phyloP scores from a whole-genome alignment of 2,888 invertebrate species.

The Eupithecia exiguata region DNA sequence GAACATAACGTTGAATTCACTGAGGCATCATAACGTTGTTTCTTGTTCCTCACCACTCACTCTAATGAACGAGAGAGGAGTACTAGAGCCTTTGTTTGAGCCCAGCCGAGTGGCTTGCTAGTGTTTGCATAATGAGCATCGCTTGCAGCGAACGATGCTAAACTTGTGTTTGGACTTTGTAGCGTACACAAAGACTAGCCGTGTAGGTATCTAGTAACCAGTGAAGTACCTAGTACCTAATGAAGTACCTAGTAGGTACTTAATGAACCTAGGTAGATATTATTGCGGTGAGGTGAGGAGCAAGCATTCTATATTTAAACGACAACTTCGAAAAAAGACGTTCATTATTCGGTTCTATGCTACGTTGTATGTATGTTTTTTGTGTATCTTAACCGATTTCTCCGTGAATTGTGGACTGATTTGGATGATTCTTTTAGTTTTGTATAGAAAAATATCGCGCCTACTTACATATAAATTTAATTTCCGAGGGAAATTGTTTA shows the following conservation, averaged over 20 bases:
- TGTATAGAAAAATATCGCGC: no score
- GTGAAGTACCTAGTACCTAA: not conserved
- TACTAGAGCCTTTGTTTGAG: slow-evolving; percentile 37
- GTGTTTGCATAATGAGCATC: slow-evolving; percentile 34
- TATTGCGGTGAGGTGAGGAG: not conserved
- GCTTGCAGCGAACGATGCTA: slow-evolving; percentile 5
- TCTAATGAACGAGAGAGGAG: slow-evolving; percentile 63
- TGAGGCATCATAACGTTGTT: not conserved
- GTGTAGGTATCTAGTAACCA: not conserved
- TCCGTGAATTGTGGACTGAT: not conserved
- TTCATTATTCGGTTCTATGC: no score
- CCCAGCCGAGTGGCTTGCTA: slow-evolving; percentile 15
- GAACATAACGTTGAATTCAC: not conserved
- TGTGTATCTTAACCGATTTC: not conserved
- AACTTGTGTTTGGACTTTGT: slow-evolving; percentile 18
- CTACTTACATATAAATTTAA: no score
- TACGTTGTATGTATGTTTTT: no score
- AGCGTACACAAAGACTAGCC: slow-evolving; percentile 2
- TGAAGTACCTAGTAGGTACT: no score
- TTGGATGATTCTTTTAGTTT: not conserved
- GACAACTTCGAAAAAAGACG: no score
- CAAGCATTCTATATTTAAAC: no score
- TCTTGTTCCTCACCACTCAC: slow-evolving; percentile 47
- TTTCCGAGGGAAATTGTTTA: no score
- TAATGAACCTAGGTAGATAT: not conserved